phyloP scores from a whole-genome alignment of 2,888 invertebrate genomes.

The Blastobasis adustella region DNA sequence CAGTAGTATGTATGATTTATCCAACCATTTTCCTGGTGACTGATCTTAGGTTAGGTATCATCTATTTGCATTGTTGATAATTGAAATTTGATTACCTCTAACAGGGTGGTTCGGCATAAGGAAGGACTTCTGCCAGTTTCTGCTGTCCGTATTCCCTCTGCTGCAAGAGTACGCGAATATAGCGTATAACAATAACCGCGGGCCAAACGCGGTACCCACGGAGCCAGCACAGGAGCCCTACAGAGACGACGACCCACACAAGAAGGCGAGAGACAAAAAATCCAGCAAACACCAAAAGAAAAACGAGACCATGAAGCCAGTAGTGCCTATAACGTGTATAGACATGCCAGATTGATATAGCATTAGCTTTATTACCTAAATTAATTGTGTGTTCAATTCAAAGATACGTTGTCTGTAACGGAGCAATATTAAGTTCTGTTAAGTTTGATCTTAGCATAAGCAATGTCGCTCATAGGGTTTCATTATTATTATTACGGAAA shows the following conservation, averaged over 20 bases:
- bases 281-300: slow-evolving; percentile 82
- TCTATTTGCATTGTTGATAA: too few relatives aligned
- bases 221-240: slow-evolving; percentile 64
- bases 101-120: slow-evolving; percentile 99
- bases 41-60: too few relatives aligned
- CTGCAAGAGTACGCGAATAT: slow-evolving; percentile 99
- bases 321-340: slow-evolving; percentile 91
- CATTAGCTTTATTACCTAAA: not conserved
- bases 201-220: slow-evolving; percentile 38
- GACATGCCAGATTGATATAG: slow-evolving; percentile 89
- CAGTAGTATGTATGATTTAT: too few relatives aligned
- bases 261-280: slow-evolving; percentile 75
- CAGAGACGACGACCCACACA: slow-evolving; percentile 56
- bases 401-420: slow-evolving; percentile 23
- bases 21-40: too few relatives aligned
- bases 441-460: slow-evolving; percentile 53
- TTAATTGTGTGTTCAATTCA: slow-evolving; percentile 58
- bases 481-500: slow-evolving; percentile 9
- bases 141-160: slow-evolving; percentile 94
- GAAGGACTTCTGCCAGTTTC: slow-evolving; percentile 97
- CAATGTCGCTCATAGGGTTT: slow-evolving; percentile 3
- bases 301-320: slow-evolving; percentile 87
- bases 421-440: slow-evolving; percentile 59
- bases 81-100: slow-evolving; percentile 26
- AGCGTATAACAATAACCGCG: slow-evolving; percentile 85